Conservation (phyloP, 1,140 invertebrate species). For the Triops longicaudatus region DNA sequence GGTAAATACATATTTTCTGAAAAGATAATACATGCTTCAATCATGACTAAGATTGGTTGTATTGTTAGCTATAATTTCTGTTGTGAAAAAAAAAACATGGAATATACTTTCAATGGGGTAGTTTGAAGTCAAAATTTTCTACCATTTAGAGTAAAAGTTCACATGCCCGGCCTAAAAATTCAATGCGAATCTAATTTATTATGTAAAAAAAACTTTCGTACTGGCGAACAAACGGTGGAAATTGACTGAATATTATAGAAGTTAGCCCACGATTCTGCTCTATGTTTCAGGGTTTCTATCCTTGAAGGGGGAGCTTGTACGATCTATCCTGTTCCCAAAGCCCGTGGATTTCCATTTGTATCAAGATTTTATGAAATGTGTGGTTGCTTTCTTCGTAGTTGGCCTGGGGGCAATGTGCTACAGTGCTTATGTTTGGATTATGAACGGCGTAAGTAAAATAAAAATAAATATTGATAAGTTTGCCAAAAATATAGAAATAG, state of each 20-base stretch:
- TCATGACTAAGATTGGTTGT: too few species aligned
- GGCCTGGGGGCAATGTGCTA: slow-evolving; percentile 37
- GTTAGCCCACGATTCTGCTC: too few species aligned
- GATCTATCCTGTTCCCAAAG: slow-evolving; percentile 47
- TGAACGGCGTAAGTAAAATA: slow-evolving; percentile 33
- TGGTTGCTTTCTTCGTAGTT: slow-evolving; percentile 38
- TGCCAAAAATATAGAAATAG: slow-evolving; percentile 22
- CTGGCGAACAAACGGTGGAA: too few species aligned
- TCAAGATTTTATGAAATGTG: slow-evolving; percentile 42
- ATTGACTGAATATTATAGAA: too few species aligned
- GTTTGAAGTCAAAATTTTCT: too few species aligned
- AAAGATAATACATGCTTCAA: background rate
- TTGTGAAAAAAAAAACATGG: too few species aligned
- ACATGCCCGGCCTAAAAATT: too few species aligned
- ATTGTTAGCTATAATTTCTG: too few species aligned
- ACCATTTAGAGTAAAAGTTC: too few species aligned
- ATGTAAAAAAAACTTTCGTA: too few species aligned
- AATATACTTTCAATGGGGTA: background rate
- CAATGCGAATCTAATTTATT: too few species aligned
- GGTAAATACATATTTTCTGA: slow-evolving; percentile 34
- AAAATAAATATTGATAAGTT: slow-evolving; percentile 6
- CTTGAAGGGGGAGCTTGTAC: slow-evolving; percentile 44
- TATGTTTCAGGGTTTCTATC: slow-evolving; percentile 44
- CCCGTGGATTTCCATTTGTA: slow-evolving; percentile 46
- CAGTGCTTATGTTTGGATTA: slow-evolving; percentile 35